Conservation (phyloP, 2,888 invertebrate genomes). For the Agrochola lychnidis region DNA sequence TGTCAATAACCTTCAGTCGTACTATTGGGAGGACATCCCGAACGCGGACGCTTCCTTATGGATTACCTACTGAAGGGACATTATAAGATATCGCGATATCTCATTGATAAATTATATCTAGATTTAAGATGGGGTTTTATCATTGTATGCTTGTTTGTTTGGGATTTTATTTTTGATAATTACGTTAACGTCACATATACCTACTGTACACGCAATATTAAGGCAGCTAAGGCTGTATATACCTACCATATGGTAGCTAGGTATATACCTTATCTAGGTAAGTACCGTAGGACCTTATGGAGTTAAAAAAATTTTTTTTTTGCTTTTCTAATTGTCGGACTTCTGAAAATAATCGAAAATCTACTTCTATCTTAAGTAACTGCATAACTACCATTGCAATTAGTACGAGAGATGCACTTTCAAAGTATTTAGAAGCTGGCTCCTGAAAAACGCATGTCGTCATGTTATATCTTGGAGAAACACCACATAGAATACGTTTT, state of each 20-base stretch:
- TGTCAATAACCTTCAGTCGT: slow-evolving; percentile 50
- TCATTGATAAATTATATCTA: slow-evolving; percentile 48
- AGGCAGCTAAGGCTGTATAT: too few species aligned
- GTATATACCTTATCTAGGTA: too few species aligned
- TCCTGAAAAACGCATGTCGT: not conserved
- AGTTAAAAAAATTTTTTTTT: too few species aligned
- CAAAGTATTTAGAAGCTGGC: not conserved
- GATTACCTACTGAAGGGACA: slow-evolving; percentile 40
- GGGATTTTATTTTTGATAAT: not conserved
- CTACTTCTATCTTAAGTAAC: not conserved
- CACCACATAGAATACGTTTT: not conserved
- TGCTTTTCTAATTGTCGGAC: not conserved
- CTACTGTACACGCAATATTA: too few species aligned
- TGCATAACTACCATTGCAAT: not conserved
- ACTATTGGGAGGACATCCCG: slow-evolving; percentile 12
- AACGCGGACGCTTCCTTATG: slow-evolving; percentile 24
- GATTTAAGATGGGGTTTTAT: slow-evolving; percentile 20
- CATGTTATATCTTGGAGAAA: not conserved
- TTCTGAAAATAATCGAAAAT: not conserved
- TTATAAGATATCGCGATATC: slow-evolving; percentile 45
- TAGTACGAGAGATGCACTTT: not conserved
- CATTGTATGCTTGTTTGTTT: not conserved
- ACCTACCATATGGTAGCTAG: too few species aligned
- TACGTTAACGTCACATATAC: not conserved
- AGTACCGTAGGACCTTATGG: too few species aligned